phyloP scores from a whole-genome alignment of 2,888 invertebrate species.

The Fragum whitleyi region DNA sequence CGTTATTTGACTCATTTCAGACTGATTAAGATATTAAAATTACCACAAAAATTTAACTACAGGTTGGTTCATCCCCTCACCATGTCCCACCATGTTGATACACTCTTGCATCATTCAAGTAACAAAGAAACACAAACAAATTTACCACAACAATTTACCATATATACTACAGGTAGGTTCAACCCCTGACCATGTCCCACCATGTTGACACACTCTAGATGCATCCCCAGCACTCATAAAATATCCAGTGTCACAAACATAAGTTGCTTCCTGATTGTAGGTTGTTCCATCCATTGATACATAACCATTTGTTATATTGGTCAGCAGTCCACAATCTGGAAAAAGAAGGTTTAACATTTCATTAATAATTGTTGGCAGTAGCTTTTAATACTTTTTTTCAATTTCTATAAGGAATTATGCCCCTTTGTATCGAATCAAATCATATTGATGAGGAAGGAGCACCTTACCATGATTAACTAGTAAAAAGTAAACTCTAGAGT shows the following conservation, averaged over 20 bases:
- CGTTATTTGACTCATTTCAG: too few species aligned
- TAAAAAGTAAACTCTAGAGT: too few species aligned
- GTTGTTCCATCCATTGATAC: constrained; percentile 31
- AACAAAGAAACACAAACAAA: too few species aligned
- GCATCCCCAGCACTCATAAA: constrained; percentile 16
- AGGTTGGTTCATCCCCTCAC: constrained; percentile 13
- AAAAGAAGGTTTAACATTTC: too few species aligned
- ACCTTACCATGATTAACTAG: too few species aligned
- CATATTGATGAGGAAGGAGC: too few species aligned
- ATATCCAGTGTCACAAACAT: constrained; percentile 37
- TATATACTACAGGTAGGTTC: constrained; percentile 14
- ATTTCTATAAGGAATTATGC: too few species aligned
- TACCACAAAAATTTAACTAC: constrained; percentile 19
- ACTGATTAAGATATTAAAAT: too few species aligned
- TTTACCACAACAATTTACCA: not conserved
- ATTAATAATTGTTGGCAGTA: not conserved
- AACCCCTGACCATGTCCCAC: constrained; percentile 28
- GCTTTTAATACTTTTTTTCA: too few species aligned
- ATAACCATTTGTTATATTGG: constrained; percentile 13
- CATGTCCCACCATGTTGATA: constrained; percentile 29
- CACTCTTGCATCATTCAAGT: not conserved
- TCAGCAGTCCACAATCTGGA: constrained; percentile 39
- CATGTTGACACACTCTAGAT: constrained; percentile 24
- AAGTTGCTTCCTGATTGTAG: constrained; percentile 32
- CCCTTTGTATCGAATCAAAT: too few species aligned